Evolutionary conservation across 2,797 vertebrate species (phyloP), one percentile per base, ranked within the genome.

Genomic region (Meda fulgida): DNA sequence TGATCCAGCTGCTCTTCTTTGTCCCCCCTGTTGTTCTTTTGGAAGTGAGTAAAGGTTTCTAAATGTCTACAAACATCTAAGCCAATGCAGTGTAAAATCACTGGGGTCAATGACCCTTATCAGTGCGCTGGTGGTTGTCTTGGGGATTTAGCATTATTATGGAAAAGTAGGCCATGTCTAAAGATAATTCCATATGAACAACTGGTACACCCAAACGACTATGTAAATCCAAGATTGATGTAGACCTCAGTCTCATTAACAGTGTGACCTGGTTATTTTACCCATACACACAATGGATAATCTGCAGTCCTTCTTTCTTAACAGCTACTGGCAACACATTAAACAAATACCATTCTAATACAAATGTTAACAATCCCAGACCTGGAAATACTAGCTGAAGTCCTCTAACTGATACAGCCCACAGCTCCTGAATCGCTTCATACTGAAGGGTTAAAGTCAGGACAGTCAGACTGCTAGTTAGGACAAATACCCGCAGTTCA

Each of bases 141-240:
- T 72, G 53, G 40, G 23, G 67, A 48, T 79, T 79, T 79, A 43
- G 53, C 13, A 70, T 58, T 55, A 84, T 78, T 63, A 40, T 85
- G 51, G n/a, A 58, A 84, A 85, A 79, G 38, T 36, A 84, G 83
- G 83, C 21, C 76, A 79, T 72, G 83, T 79, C 67, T 79, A 79
- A 60, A 48, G 21, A 72, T 79, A 84, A 60, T 79, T 48, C 76
- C 21, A 79, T 60, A 60, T 51, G 36, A 46, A 79, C 67, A 84
- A 78, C 26, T 71, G 38, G 53, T 71, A 21, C 31, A 65, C 5
- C 53, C 67, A 51, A 65, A 80, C 31, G 3, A 51, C 36, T 6
- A 84, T 55, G 31, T n/a, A 63, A 84, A 84, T 65, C 23, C 11
- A 65, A 80, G 77, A 85, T 85, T 65, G 36, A 79, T 72, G 19